phyloP scores from a whole-genome alignment of 1,140 invertebrate genomes.

The Tribolium madens region DNA sequence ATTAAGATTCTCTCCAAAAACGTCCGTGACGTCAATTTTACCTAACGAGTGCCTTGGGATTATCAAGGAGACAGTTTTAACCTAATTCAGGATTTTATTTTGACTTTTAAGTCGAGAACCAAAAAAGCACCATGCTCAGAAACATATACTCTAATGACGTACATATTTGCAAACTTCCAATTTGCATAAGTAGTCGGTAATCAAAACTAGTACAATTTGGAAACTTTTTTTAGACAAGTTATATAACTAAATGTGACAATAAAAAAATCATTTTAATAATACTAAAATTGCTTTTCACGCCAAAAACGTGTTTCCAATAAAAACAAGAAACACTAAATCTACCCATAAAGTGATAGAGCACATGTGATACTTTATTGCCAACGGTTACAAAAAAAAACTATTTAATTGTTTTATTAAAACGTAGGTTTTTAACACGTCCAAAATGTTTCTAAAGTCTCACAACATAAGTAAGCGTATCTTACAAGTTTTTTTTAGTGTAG shows the following conservation, averaged over 20 bases:
- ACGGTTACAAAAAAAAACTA: background rate
- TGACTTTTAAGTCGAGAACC: constrained; percentile 1
- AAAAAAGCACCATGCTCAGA: background rate
- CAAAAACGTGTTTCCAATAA: constrained; percentile 31
- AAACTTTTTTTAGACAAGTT: no score
- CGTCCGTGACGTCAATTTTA: constrained; percentile 24
- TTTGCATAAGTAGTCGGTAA: background rate
- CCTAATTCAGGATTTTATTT: constrained; percentile 27
- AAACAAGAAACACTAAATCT: constrained; percentile 7
- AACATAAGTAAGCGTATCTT: no score
- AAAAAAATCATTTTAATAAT: no score
- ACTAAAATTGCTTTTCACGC: background rate
- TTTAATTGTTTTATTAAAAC: constrained; percentile 14
- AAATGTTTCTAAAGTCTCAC: no score
- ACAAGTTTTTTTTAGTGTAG: no score
- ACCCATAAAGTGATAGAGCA: background rate
- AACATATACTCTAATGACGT: background rate
- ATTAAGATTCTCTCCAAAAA: constrained; percentile 36
- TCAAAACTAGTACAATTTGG: no score
- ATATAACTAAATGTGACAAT: no score
- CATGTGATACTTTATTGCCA: constrained; percentile 27
- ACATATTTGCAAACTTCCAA: background rate
- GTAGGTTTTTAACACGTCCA: background rate
- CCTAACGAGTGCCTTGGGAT: constrained; percentile 27
- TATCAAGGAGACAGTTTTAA: constrained; percentile 34